Evolutionary conservation across 2,797 vertebrate species (phyloP).

Genomic region (Liasis olivaceus): DNA sequence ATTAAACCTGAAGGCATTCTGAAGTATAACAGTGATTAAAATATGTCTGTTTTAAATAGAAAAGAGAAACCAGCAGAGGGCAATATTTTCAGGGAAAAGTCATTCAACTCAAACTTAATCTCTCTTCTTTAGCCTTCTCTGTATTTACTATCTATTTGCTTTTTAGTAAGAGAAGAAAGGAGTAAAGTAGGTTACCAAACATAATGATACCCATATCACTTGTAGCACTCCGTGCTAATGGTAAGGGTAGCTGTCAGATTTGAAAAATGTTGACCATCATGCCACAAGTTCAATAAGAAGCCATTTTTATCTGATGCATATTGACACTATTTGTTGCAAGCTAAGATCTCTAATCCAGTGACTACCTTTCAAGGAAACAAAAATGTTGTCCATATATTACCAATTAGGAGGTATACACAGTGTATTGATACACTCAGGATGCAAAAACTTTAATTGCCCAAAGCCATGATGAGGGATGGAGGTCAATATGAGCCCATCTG

Average conservation of each 20-base stretch:
- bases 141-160: not conserved
- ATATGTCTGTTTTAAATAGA: not conserved
- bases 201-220: not conserved
- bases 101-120: not conserved
- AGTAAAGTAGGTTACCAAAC: not conserved
- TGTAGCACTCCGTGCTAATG: not conserved
- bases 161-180: not conserved
- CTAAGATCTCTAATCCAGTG: not conserved
- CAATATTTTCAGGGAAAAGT: not conserved
- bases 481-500: too few relatives aligned
- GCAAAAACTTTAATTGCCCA: too few relatives aligned
- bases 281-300: not conserved
- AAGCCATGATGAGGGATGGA: too few relatives aligned
- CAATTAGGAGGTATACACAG: too few relatives aligned
- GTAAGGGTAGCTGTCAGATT: not conserved
- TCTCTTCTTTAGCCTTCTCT: not conserved
- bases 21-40: not conserved
- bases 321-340: not conserved
- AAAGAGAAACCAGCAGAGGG: conserved; percentile 14
- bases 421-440: too few relatives aligned
- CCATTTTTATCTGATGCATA: not conserved
- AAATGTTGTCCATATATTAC: too few relatives aligned
- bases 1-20: not conserved
- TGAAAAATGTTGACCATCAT: not conserved
- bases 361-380: too few relatives aligned